Percentiles rank a stretch among this genome's conserved stretches.
Evolutionary conservation across 2,113 vertebrate species (phyloP).

Genomic region (Zapus hudsonius): DNA sequence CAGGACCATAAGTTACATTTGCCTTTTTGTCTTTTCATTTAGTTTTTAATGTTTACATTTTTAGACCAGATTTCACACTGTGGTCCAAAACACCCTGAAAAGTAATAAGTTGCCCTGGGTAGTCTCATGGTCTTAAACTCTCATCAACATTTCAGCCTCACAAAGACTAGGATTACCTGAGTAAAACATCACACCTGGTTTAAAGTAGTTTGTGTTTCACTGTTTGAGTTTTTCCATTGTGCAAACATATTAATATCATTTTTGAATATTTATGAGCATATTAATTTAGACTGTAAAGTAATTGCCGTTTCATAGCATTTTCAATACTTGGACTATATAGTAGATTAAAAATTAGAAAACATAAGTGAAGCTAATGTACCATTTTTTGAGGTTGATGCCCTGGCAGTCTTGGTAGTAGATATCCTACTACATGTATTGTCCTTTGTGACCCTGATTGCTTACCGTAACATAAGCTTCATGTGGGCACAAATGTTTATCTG

Average conservation of each 20-base stretch:
- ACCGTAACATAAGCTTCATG: not conserved
- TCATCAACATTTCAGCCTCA: too few relatives aligned
- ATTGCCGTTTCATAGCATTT: not conserved
- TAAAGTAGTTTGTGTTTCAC: not conserved
- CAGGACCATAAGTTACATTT: not conserved
- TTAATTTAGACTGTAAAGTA: not conserved
- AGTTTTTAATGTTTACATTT: too few relatives aligned
- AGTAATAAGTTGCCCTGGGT: too few relatives aligned
- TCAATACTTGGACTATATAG: not conserved
- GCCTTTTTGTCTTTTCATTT: too few relatives aligned
- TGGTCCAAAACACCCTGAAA: too few relatives aligned
- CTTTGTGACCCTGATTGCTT: not conserved
- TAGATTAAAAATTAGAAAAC: not conserved
- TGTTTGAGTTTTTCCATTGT: not conserved
- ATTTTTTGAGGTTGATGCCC: not conserved
- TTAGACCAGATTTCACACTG: too few relatives aligned
- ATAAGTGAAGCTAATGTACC: not conserved
- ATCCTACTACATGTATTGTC: not conserved
- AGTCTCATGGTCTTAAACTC: too few relatives aligned
- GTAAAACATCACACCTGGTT: too few relatives aligned
- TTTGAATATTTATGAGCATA: not conserved
- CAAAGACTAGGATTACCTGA: too few relatives aligned
- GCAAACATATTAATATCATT: not conserved
- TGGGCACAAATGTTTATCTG: not conserved
- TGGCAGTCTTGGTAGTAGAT: too few relatives aligned